These are phyloP conservation scores for Hyppa rectilinea DNA, from an alignment of 2,888 invertebrate genomes.

Conservation along the genomic window DNA sequence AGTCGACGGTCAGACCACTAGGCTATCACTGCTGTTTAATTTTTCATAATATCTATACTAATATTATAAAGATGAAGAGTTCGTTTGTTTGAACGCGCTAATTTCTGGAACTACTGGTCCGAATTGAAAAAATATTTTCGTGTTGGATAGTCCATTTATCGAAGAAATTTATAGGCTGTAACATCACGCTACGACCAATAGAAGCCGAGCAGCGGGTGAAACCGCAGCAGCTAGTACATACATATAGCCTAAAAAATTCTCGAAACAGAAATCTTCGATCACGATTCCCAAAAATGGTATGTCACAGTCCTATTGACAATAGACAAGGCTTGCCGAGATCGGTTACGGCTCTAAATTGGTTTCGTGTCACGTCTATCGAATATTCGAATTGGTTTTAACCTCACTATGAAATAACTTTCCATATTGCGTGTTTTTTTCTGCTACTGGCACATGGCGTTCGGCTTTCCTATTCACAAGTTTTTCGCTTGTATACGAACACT, in stretches of 20 bases:
- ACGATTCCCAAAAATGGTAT: conserved; percentile 22
- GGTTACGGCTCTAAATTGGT: conserved; percentile 79
- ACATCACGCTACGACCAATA: too few relatives aligned
- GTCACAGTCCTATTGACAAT: conserved; percentile 61
- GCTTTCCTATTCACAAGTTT: conserved; percentile 62
- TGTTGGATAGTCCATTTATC: too few relatives aligned
- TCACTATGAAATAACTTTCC: conserved; percentile 79
- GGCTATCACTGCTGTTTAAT: too few relatives aligned
- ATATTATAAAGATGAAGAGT: too few relatives aligned
- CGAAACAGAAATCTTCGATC: conserved; percentile 11
- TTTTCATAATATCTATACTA: too few relatives aligned
- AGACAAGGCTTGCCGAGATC: conserved; percentile 70
- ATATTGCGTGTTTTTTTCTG: conserved; percentile 72
- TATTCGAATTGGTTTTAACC: conserved; percentile 87
- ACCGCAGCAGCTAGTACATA: too few relatives aligned
- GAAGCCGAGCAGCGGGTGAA: too few relatives aligned
- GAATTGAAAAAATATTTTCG: too few relatives aligned
- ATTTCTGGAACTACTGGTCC: too few relatives aligned
- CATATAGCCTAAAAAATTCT: neutral
- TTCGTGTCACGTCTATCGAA: conserved; percentile 82
- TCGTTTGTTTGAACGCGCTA: too few relatives aligned
- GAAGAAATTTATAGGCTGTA: too few relatives aligned
- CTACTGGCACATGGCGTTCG: conserved; percentile 68
- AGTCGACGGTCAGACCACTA: too few relatives aligned
- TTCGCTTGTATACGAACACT: conserved; percentile 29